Evolutionary conservation across 2,113 vertebrate genomes (phyloP), one percentile per base, ranked within the genome.

Genomic region (Tupaia tana): DNA sequence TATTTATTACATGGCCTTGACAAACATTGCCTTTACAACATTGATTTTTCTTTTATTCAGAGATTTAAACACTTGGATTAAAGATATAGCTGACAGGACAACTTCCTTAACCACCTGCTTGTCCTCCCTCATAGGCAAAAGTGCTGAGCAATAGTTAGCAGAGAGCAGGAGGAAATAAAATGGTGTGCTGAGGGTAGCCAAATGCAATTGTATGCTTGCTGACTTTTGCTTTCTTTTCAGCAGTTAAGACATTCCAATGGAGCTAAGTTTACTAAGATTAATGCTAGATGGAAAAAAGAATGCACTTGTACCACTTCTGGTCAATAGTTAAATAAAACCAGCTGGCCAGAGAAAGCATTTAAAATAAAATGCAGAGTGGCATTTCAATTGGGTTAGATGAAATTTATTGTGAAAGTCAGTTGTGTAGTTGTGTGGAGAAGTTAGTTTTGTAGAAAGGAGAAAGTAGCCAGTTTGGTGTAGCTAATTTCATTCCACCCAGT

Each of bases 81-180:
- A 98, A 98, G 98, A 97, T 96, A 97, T 74, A 98, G 98, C 97
- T 98, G 98, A 98, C 97, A 97, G 96, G 91, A 97, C 97, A 98
- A 96, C 95, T 98, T 98, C 93, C 97, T 96, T 97, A 97, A 95
- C 95, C 97, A 97, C 97, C 95, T 97, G 94, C 89, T 96, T 97
- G 91, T 97, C 96, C 93, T 96, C 95, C 92, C 1, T 88, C 74
- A 74, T 86, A 93, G 71, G 93, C 69, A 97, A 95, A 95, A 96
- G 89, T 92, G 92, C 98, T 97, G 97, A 98, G 95, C 93, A 93
- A 93, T 92, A 95, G 97, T 95, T 97, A 94, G 96, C 96, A 86
- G 94, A 91, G 96, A 97, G 96, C 85, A 70, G 91, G 95, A 97
- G 94, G 95, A 93, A 95, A 96, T 89, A 95, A 84, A 97, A 84